Evolutionary conservation across 2,888 invertebrate genomes (phyloP), one percentile per base, ranked within the genome.

Genomic region (Sesia bembeciformis): DNA sequence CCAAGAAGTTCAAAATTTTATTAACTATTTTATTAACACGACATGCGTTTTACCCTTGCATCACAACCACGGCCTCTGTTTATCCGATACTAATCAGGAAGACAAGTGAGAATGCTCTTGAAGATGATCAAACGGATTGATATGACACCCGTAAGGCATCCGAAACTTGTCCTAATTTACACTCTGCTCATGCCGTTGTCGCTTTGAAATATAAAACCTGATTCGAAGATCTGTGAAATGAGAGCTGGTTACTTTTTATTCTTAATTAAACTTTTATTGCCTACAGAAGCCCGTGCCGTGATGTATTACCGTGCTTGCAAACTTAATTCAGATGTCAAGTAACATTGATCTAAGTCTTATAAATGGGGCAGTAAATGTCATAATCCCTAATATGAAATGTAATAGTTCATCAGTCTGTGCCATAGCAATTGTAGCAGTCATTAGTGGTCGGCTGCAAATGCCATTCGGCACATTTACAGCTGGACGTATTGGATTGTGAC

Each of bases 91-190:
- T 23, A 23, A 23, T 23, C 23, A 23, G 23, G 23, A 23, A 23
- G 23, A 23, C 23, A 23, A 23, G 23, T 23, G 23, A 23, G 23
- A 23, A 23, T 23, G 23, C 23, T 23, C 23, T 23, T 23, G 23
- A 6, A 65, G 58, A 68, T 70, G 78, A 81, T 79, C 78, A 81
- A 78, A 81, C 63, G 64, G 59, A 58, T 62, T 66, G 72, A 73
- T 70, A 75, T 72, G 72, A 77, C 72, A 74, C 74, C 64, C 58
- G 61, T 50, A 52, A n/a, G 43, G 49, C 51, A 52, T 51, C 50
- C 41, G 52, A 66, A 62, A 57, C 64, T 62, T 59, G 58, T 61
- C 61, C 67, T 62, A 54, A 59, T 58, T 60, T 66, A 63, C 46
- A 7, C 46, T 46, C 46, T 5, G 46, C 23, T 46, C n/a, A 46